These are phyloP conservation scores for Trematomus bernacchii DNA, from an alignment of 2,797 vertebrate species.

Conservation along the genomic window DNA sequence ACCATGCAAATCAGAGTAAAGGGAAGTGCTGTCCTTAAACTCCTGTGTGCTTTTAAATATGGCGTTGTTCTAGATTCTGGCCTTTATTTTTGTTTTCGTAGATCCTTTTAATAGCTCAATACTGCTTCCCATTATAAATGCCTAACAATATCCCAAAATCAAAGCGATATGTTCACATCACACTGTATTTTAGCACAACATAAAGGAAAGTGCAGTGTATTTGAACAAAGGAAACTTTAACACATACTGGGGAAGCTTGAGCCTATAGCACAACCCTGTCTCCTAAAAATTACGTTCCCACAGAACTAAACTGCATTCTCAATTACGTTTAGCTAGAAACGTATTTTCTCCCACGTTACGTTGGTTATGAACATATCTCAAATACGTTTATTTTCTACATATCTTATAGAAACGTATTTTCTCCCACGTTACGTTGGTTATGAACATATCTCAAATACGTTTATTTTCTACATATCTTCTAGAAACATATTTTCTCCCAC, in stretches of 20 bases:
- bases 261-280: too few relatives aligned
- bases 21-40: conserved; percentile 47
- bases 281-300: too few relatives aligned
- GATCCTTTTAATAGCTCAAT: conserved; percentile 24
- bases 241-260: not conserved
- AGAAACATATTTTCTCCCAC: too few relatives aligned
- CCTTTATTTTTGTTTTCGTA: conserved; percentile 36
- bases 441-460: too few relatives aligned
- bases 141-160: conserved; percentile 23
- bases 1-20: conserved; percentile 58
- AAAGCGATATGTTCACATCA: conserved; percentile 2
- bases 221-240: conserved; percentile 13
- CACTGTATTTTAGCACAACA: conserved; percentile 9
- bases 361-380: too few relatives aligned
- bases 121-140: conserved; percentile 14
- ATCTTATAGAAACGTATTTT: too few relatives aligned
- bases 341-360: too few relatives aligned
- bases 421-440: too few relatives aligned
- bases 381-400: too few relatives aligned
- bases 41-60: conserved; percentile 51
- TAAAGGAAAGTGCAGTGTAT: conserved; percentile 13
- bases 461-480: too few relatives aligned
- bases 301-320: too few relatives aligned
- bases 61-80: conserved; percentile 29
- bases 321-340: too few relatives aligned